Percentiles rank a stretch among this genome's conserved stretches.
Evolutionary conservation across 1,140 invertebrate genomes (phyloP).

Genomic region (Caenorhabditis tropicalis): DNA sequence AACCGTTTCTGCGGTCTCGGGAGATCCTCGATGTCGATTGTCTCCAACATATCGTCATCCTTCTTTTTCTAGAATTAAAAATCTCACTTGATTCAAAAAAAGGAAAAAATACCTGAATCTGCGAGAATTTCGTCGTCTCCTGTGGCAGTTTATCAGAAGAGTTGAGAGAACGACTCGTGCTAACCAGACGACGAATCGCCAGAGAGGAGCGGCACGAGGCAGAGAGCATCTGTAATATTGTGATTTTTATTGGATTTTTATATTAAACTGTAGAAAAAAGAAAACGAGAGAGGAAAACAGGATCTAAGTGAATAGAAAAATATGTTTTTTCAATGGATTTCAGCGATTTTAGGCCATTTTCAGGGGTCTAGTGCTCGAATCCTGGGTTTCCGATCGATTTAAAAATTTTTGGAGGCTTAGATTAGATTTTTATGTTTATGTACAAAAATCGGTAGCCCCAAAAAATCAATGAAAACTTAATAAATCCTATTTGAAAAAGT

Average conservation of each 20-base stretch:
- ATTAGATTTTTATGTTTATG: too few relatives aligned
- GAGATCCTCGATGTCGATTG: constrained; percentile 67
- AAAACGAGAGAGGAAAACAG: neutral
- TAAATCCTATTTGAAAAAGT: too few relatives aligned
- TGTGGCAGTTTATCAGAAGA: neutral
- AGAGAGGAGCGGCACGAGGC: neutral
- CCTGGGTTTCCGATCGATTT: too few relatives aligned
- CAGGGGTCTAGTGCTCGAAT: too few relatives aligned
- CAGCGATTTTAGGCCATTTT: too few relatives aligned
- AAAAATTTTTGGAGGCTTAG: too few relatives aligned
- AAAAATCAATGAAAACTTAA: too few relatives aligned
- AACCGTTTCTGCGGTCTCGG: constrained; percentile 70
- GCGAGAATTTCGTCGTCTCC: constrained; percentile 1
- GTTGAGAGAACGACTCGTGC: neutral
- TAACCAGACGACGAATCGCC: neutral
- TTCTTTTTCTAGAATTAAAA: constrained; percentile 49
- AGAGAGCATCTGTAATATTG: neutral
- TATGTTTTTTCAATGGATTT: too few relatives aligned
- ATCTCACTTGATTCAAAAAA: neutral
- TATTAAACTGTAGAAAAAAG: neutral
- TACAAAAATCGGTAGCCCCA: too few relatives aligned
- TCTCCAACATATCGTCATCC: constrained; percentile 64
- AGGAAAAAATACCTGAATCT: neutral
- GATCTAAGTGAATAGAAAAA: too few relatives aligned
- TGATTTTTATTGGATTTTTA: neutral